Evolutionary conservation across 1,140 invertebrate genomes (phyloP).

Genomic region (Brachionus asplanchnoidis): DNA sequence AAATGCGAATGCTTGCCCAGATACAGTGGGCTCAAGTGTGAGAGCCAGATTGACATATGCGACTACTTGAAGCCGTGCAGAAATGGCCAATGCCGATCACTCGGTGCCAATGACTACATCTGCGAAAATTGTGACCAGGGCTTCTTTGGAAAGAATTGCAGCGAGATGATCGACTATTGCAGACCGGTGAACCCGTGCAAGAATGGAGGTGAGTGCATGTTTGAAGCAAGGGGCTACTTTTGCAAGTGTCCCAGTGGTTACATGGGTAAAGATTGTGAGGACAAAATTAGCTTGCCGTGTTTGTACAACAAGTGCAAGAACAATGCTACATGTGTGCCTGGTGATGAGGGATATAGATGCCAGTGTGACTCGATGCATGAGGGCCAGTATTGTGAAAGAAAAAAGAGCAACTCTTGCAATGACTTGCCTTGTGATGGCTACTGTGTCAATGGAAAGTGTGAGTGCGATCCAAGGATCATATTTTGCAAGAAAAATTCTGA

Average conservation of each 20-base stretch:
- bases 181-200: constrained; percentile 37
- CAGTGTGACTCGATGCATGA: not conserved
- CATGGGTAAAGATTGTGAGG: constrained; percentile 61
- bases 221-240: constrained; percentile 63
- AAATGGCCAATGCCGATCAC: constrained; percentile 23
- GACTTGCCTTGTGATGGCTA: constrained; percentile 21
- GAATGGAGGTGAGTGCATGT: constrained; percentile 36
- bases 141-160: constrained; percentile 38
- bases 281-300: not conserved
- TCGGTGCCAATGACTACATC: not conserved
- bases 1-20: constrained; percentile 24
- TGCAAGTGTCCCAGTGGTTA: constrained; percentile 81
- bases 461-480: constrained; percentile 26
- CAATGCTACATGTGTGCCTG: constrained; percentile 9
- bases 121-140: constrained; percentile 38
- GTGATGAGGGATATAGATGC: constrained; percentile 23
- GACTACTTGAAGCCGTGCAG: constrained; percentile 13
- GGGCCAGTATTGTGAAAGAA: constrained; percentile 31
- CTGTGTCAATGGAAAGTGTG: constrained; percentile 38
- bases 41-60: constrained; percentile 16
- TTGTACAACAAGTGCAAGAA: constrained; percentile 9
- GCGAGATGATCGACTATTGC: constrained; percentile 31
- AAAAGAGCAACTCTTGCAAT: constrained; percentile 30
- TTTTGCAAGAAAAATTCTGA: constrained; percentile 30
- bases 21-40: constrained; percentile 41